Percentiles rank a stretch among this genome's conserved stretches.
phyloP scores from a whole-genome alignment of 2,888 invertebrate species.

The Melikaiella ostensackeni region DNA sequence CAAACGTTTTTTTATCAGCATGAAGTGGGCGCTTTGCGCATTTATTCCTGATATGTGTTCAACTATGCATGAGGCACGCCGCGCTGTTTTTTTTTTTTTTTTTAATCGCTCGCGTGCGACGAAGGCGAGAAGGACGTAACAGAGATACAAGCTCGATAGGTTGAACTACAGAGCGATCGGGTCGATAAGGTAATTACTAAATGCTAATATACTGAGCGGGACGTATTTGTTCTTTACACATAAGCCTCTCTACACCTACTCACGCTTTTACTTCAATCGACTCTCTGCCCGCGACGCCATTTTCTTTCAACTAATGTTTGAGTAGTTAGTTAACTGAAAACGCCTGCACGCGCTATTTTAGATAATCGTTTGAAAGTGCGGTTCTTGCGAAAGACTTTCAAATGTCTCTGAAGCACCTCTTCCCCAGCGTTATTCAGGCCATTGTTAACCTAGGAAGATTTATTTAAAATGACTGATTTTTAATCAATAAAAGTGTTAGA shows the following conservation, averaged over 20 bases:
- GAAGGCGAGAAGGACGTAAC: conserved; percentile 70
- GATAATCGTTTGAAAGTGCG: conserved; percentile 27
- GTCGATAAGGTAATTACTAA: conserved; percentile 73
- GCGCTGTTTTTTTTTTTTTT: background rate
- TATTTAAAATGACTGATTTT: no score
- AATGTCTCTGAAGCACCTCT: conserved; percentile 19
- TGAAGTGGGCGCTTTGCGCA: conserved; percentile 19
- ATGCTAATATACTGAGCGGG: conserved; percentile 68
- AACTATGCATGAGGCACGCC: conserved; percentile 42
- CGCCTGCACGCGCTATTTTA: conserved; percentile 33
- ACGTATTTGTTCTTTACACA: conserved; percentile 62
- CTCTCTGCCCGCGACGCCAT: conserved; percentile 21
- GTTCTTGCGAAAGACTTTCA: conserved; percentile 33
- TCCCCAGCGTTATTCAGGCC: background rate
- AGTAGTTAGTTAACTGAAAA: conserved; percentile 25
- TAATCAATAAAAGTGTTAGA: no score
- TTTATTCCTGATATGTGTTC: conserved; percentile 35
- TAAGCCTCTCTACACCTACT: conserved; percentile 40
- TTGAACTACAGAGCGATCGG: conserved; percentile 67
- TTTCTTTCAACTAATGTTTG: conserved; percentile 26
- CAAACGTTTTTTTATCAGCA: conserved; percentile 5
- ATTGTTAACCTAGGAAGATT: conserved; percentile 10
- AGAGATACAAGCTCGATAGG: conserved; percentile 72
- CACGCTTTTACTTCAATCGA: conserved; percentile 12
- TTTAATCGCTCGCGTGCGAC: conserved; percentile 64